Evolutionary conservation across 2,797 vertebrate species (phyloP), one percentile per base, ranked within the genome.

Genomic region (Lutjanus argentimaculatus): DNA sequence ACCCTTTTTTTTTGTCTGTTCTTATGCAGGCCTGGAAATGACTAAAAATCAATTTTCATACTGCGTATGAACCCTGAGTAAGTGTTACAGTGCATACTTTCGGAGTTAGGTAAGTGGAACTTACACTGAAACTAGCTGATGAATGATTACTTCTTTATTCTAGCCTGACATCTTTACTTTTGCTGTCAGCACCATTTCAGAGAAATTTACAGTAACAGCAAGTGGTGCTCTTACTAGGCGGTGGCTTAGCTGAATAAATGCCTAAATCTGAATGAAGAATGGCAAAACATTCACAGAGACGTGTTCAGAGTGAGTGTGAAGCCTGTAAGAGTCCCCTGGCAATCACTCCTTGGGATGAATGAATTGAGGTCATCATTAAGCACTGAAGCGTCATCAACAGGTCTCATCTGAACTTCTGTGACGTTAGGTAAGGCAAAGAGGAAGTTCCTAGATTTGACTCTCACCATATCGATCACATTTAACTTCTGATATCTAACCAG

Each of bases 331-430:
- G 58, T 72, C 88, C 77, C 88, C 42, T 36, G 70, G 21, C 62
- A 75, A 55, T 43, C 55, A 3, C 52, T 53, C 66, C 17, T 36
- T 30, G 13, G 56, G 67, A 58, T 86, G 82, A 85, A 92, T 91
- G 82, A 89, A 91, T 79, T 64, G 43, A 74, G 91, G 79, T 80
- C 89, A 80, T 14, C 66, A 19, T 93, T 94, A 94, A 95, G 89
- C 80, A 95, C 89, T 2, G 53, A 36, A 71, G 80, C 21, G 46
- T 30, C 55, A 59, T 72, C 83, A 78, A 87, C 89, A 87, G 74
- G 90, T 88, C 71, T 66, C 5, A 81, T 53, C 58, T 49, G 0
- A 21, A 45, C 12, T 12, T 0, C 2, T 56, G 55, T 3, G 15
- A 57, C 1, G 1, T 22, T 46, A 45, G 10, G 0, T 51, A 55